phyloP scores from a whole-genome alignment of 2,113 vertebrate genomes.

The Oncorhynchus kisutch region DNA sequence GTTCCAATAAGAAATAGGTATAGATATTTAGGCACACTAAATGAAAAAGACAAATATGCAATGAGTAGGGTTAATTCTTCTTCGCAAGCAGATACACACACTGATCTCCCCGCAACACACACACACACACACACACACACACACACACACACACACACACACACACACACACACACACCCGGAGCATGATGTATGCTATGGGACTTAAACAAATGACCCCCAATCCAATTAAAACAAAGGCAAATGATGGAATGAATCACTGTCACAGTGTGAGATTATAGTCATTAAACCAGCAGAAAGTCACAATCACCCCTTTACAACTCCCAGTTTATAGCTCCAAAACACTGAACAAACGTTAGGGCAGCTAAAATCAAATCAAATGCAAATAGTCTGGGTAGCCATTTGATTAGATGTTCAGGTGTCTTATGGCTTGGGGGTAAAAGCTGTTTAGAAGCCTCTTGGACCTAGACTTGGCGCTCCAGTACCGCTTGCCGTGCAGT shows the following conservation, averaged over 20 bases:
- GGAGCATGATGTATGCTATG: conserved; percentile 55
- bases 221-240: conserved; percentile 79
- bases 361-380: not conserved
- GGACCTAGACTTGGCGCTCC: no score
- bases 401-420: no score
- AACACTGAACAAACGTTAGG: not conserved
- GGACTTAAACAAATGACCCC: conserved; percentile 74
- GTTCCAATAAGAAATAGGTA: conserved; percentile 42
- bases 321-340: conserved; percentile 18
- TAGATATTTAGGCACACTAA: conserved; percentile 41
- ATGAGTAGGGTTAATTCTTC: conserved; percentile 32
- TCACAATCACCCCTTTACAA: conserved; percentile 47
- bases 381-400: no score
- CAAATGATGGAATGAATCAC: conserved; percentile 81
- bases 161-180: not conserved
- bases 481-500: no score
- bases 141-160: not conserved
- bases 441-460: no score
- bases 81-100: no score
- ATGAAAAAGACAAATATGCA: conserved; percentile 64
- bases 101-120: no score
- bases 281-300: conserved; percentile 69
- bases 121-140: not conserved
- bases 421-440: no score
- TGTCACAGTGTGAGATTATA: conserved; percentile 74